A percentile compares a stretch with the other conserved stretches of the same genome.
phyloP scores from a whole-genome alignment of 2,113 vertebrate genomes.

The Romanogobio albipinnatus region DNA sequence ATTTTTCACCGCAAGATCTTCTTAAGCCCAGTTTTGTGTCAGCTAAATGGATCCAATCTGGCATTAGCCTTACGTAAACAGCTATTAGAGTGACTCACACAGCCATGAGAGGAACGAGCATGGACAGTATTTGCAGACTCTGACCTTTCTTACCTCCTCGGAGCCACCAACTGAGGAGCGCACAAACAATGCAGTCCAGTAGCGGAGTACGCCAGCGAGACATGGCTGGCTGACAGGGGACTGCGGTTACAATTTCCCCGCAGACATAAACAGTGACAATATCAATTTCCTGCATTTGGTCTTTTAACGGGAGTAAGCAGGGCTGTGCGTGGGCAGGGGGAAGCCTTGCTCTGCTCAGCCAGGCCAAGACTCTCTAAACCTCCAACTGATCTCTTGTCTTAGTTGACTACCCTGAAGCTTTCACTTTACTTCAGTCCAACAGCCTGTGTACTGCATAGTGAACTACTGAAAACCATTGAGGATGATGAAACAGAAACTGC shows the following conservation, averaged over 20 bases:
- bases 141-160: slow-evolving; percentile 37
- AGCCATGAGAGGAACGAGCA: slow-evolving; percentile 11
- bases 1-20: slow-evolving; percentile 11
- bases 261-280: slow-evolving; percentile 79
- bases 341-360: slow-evolving; percentile 49
- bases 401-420: not conserved
- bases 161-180: slow-evolving; percentile 42
- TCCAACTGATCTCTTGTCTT: slow-evolving; percentile 19
- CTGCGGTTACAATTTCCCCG: slow-evolving; percentile 70
- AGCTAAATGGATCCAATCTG: slow-evolving; percentile 34
- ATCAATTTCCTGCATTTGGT: slow-evolving; percentile 72
- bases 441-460: not conserved
- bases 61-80: slow-evolving; percentile 42
- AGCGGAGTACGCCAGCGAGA: slow-evolving; percentile 8
- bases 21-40: slow-evolving; percentile 16
- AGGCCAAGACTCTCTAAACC: slow-evolving; percentile 32
- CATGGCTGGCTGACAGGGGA: slow-evolving; percentile 64
- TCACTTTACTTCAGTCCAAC: not conserved
- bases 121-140: slow-evolving; percentile 46
- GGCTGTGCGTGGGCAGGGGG: slow-evolving; percentile 48
- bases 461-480: not conserved
- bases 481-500: not conserved
- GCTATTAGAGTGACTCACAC: slow-evolving; percentile 9
- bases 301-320: slow-evolving; percentile 56
- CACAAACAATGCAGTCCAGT: slow-evolving; percentile 28